phyloP scores from a whole-genome alignment of 92 coral and sea anemone genomes.

The Scolanthus callimorphus region DNA sequence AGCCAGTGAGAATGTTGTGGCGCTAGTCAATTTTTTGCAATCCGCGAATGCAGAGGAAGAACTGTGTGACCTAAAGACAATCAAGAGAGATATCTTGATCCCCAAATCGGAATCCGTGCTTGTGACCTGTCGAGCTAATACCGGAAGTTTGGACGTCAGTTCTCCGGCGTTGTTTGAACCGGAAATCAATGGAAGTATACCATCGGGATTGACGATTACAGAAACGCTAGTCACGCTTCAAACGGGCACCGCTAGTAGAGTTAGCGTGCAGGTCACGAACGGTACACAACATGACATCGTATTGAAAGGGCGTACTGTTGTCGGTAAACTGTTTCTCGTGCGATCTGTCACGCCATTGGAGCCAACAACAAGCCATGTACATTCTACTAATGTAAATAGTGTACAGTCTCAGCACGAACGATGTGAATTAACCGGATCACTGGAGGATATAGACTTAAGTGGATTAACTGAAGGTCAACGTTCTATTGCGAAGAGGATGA shows the following conservation, averaged over 20 bases:
- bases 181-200: constrained; percentile 32
- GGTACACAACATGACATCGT: constrained; percentile 39
- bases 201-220: constrained; percentile 41
- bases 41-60: constrained; percentile 16
- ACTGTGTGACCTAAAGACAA: constrained; percentile 17
- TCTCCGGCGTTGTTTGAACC: constrained; percentile 62
- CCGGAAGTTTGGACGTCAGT: constrained; percentile 27
- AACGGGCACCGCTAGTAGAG: constrained; percentile 38
- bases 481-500: constrained; percentile 32
- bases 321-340: constrained; percentile 42
- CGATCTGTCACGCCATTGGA: constrained; percentile 51
- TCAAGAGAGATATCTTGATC: constrained; percentile 26
- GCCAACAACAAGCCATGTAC: constrained; percentile 4
- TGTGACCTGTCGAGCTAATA: constrained; percentile 50
- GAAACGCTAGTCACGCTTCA: constrained; percentile 43
- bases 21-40: constrained; percentile 45
- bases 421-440: constrained; percentile 21
- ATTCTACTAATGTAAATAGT: not conserved
- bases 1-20: constrained; percentile 30
- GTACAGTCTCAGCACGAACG: too few relatives aligned
- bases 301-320: constrained; percentile 40
- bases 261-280: constrained; percentile 34
- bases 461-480: constrained; percentile 36
- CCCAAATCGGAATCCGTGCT: constrained; percentile 32
- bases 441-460: constrained; percentile 38